These are phyloP conservation scores for Oligia latruncula DNA, from an alignment of 2,888 invertebrate genomes.

Conservation along the genomic window DNA sequence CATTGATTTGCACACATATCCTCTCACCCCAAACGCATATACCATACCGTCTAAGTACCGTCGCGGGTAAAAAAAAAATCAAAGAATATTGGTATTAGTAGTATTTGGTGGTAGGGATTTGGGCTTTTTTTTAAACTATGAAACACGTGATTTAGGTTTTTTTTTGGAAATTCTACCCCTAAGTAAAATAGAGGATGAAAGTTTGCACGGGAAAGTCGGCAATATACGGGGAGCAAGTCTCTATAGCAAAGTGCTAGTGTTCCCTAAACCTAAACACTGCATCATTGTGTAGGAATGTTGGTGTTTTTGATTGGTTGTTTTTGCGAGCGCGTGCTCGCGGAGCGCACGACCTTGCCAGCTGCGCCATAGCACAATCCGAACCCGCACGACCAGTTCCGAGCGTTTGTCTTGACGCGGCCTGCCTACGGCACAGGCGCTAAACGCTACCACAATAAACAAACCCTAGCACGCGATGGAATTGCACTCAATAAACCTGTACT, in stretches of 20 bases:
- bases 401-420: constrained; percentile 56
- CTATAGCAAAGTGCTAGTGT: constrained; percentile 40
- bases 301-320: constrained; percentile 80
- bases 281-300: constrained; percentile 80
- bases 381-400: constrained; percentile 84
- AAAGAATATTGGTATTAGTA: too few species aligned
- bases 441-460: constrained; percentile 82
- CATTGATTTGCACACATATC: too few species aligned
- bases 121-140: not conserved
- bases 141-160: not conserved
- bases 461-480: constrained; percentile 83
- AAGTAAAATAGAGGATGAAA: too few species aligned
- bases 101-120: not conserved
- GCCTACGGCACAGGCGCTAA: constrained; percentile 54
- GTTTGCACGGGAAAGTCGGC: not conserved
- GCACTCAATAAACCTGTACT: constrained; percentile 70
- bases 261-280: constrained; percentile 73
- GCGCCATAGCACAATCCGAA: constrained; percentile 79
- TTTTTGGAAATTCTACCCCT: not conserved
- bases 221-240: not conserved
- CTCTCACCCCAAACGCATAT: too few species aligned
- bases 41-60: too few species aligned
- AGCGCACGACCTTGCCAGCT: constrained; percentile 87
- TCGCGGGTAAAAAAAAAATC: too few species aligned
- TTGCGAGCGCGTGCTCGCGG: constrained; percentile 80